Conservation (phyloP, 2,888 invertebrate species). For the Melitaea athalia region DNA sequence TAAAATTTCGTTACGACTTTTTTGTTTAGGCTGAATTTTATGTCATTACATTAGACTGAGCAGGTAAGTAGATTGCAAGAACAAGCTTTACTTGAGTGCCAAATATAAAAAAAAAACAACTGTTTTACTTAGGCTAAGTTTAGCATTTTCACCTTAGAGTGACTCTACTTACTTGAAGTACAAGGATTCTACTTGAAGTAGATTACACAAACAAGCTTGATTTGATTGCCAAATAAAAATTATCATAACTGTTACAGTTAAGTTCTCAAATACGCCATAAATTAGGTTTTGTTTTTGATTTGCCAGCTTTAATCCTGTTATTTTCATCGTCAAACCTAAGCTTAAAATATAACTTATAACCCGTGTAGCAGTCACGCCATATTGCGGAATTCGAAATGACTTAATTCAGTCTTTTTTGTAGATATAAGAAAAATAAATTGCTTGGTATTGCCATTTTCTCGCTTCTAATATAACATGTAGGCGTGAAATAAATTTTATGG, state of each 20-base stretch:
- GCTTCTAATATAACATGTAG: neutral
- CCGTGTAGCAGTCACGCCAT: slow-evolving; percentile 26
- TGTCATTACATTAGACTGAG: too few relatives aligned
- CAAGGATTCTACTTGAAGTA: too few relatives aligned
- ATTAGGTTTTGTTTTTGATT: slow-evolving; percentile 1
- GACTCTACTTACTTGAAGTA: too few relatives aligned
- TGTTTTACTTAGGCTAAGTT: too few relatives aligned
- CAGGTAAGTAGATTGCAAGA: too few relatives aligned
- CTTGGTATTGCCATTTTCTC: slow-evolving; percentile 14
- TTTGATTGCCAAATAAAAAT: neutral
- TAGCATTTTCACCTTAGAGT: too few relatives aligned
- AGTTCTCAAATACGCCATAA: neutral
- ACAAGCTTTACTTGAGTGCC: too few relatives aligned
- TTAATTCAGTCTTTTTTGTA: slow-evolving; percentile 14
- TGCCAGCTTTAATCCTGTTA: slow-evolving; percentile 8
- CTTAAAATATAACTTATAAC: slow-evolving; percentile 24
- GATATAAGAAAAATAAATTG: slow-evolving; percentile 16
- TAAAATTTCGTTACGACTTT: too few relatives aligned
- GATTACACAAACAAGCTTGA: too few relatives aligned
- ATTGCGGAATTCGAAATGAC: slow-evolving; percentile 23
- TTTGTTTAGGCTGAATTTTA: too few relatives aligned
- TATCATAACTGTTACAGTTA: neutral
- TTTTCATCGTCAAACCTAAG: slow-evolving; percentile 20
- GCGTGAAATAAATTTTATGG: neutral
- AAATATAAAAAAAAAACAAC: too few relatives aligned